Conservation (phyloP, 2,113 vertebrate genomes). For the Eolophus roseicapilla region DNA sequence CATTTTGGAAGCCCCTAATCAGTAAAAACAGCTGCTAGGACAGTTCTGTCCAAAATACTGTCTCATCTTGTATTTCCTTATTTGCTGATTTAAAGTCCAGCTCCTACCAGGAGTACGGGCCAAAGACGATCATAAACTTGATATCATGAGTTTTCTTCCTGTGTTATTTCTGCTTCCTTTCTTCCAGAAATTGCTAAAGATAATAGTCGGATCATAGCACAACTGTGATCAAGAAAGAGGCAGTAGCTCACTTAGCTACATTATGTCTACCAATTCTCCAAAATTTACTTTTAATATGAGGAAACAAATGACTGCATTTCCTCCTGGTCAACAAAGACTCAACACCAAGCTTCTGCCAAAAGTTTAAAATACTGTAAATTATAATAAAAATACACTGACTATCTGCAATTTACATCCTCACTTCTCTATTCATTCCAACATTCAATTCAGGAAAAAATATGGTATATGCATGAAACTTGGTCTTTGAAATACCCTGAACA, state of each 20-base stretch:
- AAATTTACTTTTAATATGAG: background rate
- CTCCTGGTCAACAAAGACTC: background rate
- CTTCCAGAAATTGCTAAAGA: background rate
- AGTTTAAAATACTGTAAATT: background rate
- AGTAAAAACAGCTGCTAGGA: background rate
- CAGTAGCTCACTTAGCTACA: background rate
- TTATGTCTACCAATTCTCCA: background rate
- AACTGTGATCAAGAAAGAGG: background rate
- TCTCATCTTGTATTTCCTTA: background rate
- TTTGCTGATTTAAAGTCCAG: background rate
- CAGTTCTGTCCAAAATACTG: background rate
- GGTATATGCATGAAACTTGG: background rate
- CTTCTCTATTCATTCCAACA: background rate
- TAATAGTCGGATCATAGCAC: background rate
- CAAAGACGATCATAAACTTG: background rate
- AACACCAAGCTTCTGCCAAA: background rate
- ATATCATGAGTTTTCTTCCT: background rate
- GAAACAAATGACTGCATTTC: background rate
- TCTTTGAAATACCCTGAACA: background rate
- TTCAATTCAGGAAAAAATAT: background rate
- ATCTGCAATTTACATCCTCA: background rate
- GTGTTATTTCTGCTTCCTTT: background rate
- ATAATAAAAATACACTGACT: background rate
- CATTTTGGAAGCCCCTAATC: background rate
- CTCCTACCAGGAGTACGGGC: background rate